phyloP scores from a whole-genome alignment of 2,113 vertebrate species.

The Morone chrysops region DNA sequence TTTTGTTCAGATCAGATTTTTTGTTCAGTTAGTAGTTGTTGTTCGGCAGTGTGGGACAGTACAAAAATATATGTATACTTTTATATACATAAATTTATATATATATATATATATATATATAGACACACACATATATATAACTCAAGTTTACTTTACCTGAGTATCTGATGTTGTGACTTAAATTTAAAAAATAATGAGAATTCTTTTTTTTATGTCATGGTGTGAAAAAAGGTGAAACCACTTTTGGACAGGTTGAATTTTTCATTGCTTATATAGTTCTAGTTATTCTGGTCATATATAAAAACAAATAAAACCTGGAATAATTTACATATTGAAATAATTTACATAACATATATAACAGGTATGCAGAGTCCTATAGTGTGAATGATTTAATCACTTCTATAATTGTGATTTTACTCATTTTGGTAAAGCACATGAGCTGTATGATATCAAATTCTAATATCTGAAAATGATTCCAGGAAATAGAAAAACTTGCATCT shows the following conservation, averaged over 20 bases:
- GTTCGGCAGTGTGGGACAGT: neutral
- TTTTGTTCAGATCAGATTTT: neutral
- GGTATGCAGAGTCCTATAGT: neutral
- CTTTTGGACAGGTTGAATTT: neutral
- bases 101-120: neutral
- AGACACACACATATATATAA: neutral
- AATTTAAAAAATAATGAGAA: neutral
- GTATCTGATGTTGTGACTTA: neutral
- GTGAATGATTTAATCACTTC: neutral
- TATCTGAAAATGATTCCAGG: slow-evolving; percentile 26
- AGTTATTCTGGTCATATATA: neutral
- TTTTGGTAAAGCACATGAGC: neutral
- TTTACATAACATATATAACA: neutral
- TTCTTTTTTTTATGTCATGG: neutral
- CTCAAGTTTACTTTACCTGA: neutral
- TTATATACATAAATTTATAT: no score
- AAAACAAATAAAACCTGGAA: neutral
- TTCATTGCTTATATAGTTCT: neutral
- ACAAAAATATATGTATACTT: no score
- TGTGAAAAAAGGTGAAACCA: neutral
- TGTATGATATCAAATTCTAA: slow-evolving; percentile 32
- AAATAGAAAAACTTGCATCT: neutral
- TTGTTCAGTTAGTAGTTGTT: neutral
- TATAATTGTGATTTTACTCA: neutral
- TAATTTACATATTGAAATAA: neutral